Base-by-base conservation (phyloP, 2,888 invertebrate species). In the Heliconius hortense region DNA sequence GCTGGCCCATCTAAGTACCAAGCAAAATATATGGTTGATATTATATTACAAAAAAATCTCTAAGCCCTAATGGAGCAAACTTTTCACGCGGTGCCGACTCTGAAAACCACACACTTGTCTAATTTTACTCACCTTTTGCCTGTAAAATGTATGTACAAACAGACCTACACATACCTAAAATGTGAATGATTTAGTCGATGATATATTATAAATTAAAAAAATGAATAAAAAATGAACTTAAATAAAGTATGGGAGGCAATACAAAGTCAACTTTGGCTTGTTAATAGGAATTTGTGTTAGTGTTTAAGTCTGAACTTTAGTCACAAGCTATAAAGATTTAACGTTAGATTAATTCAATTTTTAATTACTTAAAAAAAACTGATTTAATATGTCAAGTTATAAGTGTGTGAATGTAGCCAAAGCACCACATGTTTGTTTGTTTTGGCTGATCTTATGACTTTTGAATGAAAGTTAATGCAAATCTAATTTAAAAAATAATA, bases 1-100 rank as follows among this genome's bases (percentile, higher is more conserved):
- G 98, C 98, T 92, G 98, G 98, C 93, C 98, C 98, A 97, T 97
- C 97, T 93, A 92, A 92, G 92, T 93, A 92, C 91, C 92, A 94
- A 94, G 93, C 92, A 94, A 92, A 94, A 93, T 92, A 90, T 87
- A 89, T 86, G 85, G 85, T 87, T 90, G 82, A 82, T 86, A 87
- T 87, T 83, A 87, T 84, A 85, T 85, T 83, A 86, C 81, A 82
- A 84, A 84, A 81, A 82, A 85, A 82, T 83, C 84, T 78, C 88
- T 88, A 90, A 85, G 79, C 85, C 90, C 90, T 91, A 91, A 81
- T 81, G 81, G 84, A 82, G 79, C 77, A 83, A 83, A 81, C 80
- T 80, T 81, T 82, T 82, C 80, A 78, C 80, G 80, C 82, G 82
- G 77, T 77, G 79, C 80, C 76, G 77, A 77, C 81, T 77, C 88